Evolutionary conservation across 1,140 invertebrate species (phyloP).

Genomic region (Lordiphosa stackelbergi): DNA sequence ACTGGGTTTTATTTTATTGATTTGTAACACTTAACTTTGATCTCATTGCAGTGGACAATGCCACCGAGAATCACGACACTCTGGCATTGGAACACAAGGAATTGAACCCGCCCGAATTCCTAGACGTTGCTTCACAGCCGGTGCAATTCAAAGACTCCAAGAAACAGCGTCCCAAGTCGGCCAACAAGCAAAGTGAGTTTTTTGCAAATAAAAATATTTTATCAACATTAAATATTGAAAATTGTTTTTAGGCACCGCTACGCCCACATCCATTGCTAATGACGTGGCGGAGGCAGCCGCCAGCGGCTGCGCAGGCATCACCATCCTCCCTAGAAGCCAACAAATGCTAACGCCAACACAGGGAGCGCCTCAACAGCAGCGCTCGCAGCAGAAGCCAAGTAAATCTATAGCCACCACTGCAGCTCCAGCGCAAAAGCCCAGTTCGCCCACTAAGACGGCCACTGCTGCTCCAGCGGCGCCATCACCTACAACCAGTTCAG

Average conservation of each 20-base stretch:
- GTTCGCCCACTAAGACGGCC: slow-evolving; percentile 11
- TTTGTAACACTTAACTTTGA: slow-evolving; percentile 5
- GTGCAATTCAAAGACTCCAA: slow-evolving; percentile 45
- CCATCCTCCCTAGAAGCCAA: slow-evolving; percentile 40
- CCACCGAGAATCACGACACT: slow-evolving; percentile 30
- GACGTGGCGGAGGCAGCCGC: slow-evolving; percentile 54
- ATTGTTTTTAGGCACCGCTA: slow-evolving; percentile 17
- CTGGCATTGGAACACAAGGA: slow-evolving; percentile 17
- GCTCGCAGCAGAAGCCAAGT: slow-evolving; percentile 15
- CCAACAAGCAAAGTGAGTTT: slow-evolving; percentile 60
- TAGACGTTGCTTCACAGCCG: slow-evolving; percentile 18
- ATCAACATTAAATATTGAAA: no score
- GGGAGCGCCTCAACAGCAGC: slow-evolving; percentile 6
- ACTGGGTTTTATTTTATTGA: background rate
- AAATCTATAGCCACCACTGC: slow-evolving; percentile 32
- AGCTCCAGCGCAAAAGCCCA: slow-evolving; percentile 1
- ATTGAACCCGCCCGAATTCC: slow-evolving; percentile 14
- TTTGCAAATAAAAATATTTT: no score
- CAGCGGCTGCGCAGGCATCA: slow-evolving; percentile 17
- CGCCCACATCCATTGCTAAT: slow-evolving; percentile 59
- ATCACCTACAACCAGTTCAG: slow-evolving; percentile 36
- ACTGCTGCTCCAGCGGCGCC: slow-evolving; percentile 6
- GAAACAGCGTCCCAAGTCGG: slow-evolving; percentile 54
- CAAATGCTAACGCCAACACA: slow-evolving; percentile 16
- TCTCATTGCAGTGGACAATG: slow-evolving; percentile 48